Conservation (phyloP, 2,797 vertebrate genomes). For the Acanthopagrus latus region DNA sequence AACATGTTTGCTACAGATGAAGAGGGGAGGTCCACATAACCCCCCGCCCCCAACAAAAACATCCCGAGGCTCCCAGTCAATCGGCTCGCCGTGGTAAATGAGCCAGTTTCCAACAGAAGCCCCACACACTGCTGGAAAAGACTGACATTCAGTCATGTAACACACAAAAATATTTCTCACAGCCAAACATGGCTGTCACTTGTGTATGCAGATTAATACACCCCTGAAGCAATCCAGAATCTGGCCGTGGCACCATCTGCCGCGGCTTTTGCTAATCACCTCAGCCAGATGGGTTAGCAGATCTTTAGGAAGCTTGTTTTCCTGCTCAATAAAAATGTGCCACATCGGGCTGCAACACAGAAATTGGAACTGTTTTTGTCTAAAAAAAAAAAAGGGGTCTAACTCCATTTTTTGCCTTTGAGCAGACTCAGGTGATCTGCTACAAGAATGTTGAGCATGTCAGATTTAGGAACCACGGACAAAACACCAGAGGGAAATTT, state of each 20-base stretch:
- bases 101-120: slow-evolving; percentile 49
- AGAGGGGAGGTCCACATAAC: slow-evolving; percentile 37
- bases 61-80: slow-evolving; percentile 72
- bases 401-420: slow-evolving; percentile 13
- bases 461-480: slow-evolving; percentile 23
- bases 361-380: slow-evolving; percentile 1
- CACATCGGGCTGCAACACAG: slow-evolving; percentile 10
- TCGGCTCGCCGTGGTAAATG: slow-evolving; percentile 46
- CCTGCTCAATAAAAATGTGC: slow-evolving; percentile 55
- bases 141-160: slow-evolving; percentile 32
- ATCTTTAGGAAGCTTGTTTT: slow-evolving; percentile 72
- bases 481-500: slow-evolving; percentile 40
- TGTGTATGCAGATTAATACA: slow-evolving; percentile 72
- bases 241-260: slow-evolving; percentile 77
- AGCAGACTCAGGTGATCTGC: slow-evolving; percentile 24
- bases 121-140: slow-evolving; percentile 48
- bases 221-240: slow-evolving; percentile 70
- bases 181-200: slow-evolving; percentile 56
- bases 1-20: slow-evolving; percentile 48
- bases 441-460: slow-evolving; percentile 38
- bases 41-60: slow-evolving; percentile 73
- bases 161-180: slow-evolving; percentile 42
- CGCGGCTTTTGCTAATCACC: slow-evolving; percentile 81
- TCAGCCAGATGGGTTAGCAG: slow-evolving; percentile 79
- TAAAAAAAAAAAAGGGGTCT: slow-evolving; percentile 26